These are phyloP conservation scores for Microchirus variegatus DNA, from an alignment of 2,797 vertebrate species.

Conservation along the genomic window DNA sequence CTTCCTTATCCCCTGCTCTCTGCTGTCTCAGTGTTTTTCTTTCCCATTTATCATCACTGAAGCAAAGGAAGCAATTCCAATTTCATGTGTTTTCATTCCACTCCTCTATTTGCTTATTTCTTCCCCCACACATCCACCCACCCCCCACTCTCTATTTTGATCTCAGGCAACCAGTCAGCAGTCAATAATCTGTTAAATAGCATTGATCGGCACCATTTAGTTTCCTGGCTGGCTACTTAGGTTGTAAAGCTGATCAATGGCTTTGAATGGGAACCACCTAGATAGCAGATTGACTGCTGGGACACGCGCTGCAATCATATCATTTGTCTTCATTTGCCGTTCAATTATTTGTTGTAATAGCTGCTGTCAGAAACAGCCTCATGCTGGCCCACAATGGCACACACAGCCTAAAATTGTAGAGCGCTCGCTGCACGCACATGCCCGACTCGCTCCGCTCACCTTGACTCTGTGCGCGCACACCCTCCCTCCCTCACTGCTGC, in stretches of 20 bases:
- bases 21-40: constrained; percentile 69
- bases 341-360: constrained; percentile 83
- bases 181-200: constrained; percentile 86
- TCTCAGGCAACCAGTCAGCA: constrained; percentile 77
- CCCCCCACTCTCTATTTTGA: constrained; percentile 65
- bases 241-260: constrained; percentile 83
- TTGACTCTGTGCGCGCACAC: constrained; percentile 25
- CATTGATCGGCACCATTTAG: constrained; percentile 83
- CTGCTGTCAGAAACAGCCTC: constrained; percentile 73
- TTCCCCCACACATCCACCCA: constrained; percentile 53
- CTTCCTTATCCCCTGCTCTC: constrained; percentile 37
- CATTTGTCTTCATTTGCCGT: constrained; percentile 84
- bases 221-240: constrained; percentile 82
- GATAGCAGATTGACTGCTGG: constrained; percentile 81
- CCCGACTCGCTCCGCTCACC: constrained; percentile 36
- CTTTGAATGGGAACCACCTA: constrained; percentile 81
- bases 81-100: constrained; percentile 68
- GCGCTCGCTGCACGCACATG: constrained; percentile 25
- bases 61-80: constrained; percentile 66
- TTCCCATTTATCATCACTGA: constrained; percentile 69
- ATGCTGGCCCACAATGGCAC: constrained; percentile 56
- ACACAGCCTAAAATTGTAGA: constrained; percentile 39
- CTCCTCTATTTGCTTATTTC: constrained; percentile 71
- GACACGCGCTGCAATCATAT: constrained; percentile 75
- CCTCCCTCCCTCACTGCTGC: not conserved